Conservation (phyloP, 1,140 invertebrate genomes). For the Ceratina japonica region DNA sequence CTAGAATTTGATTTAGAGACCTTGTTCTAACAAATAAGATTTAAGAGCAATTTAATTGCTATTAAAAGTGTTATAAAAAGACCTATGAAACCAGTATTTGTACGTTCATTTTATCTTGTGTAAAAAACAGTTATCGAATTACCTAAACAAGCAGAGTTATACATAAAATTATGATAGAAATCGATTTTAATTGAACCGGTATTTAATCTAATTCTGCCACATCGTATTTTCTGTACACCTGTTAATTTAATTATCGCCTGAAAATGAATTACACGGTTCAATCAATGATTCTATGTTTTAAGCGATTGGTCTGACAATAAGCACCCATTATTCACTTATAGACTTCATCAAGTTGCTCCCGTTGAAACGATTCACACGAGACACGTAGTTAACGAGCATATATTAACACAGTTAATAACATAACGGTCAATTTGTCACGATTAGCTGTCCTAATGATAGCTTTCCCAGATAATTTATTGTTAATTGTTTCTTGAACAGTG, state of each 20-base stretch:
- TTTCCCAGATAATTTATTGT: slow-evolving; percentile 74
- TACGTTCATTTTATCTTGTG: no score
- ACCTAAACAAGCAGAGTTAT: no score
- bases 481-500: slow-evolving; percentile 70
- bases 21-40: no score
- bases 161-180: no score
- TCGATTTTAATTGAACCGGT: background rate
- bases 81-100: no score
- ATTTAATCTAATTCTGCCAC: background rate
- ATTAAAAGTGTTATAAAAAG: no score
- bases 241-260: background rate
- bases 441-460: slow-evolving; percentile 73
- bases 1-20: background rate
- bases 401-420: slow-evolving; percentile 71
- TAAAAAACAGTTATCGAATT: no score
- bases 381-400: slow-evolving; percentile 67
- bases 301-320: slow-evolving; percentile 20
- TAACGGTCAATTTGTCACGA: slow-evolving; percentile 75
- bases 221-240: background rate
- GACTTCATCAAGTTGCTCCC: slow-evolving; percentile 33
- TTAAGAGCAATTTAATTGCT: no score
- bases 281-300: slow-evolving; percentile 31
- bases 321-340: slow-evolving; percentile 48
- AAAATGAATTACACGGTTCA: slow-evolving; percentile 8
- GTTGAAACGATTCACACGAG: slow-evolving; percentile 65